Evolutionary conservation across 2,888 invertebrate genomes (phyloP).

Genomic region (Apamea sordens): DNA sequence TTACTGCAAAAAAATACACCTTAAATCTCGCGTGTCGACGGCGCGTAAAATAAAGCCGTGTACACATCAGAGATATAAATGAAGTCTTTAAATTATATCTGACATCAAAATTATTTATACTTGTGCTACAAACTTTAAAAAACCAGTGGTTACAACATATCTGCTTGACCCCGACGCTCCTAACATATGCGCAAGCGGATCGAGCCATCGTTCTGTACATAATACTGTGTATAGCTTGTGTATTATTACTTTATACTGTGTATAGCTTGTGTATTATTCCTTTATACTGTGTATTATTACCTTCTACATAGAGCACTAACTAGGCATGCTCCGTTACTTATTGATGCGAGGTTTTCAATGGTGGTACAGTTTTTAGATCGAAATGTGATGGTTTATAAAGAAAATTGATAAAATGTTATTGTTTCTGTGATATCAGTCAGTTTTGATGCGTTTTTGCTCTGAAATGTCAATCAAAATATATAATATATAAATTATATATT

Average conservation of each 20-base stretch:
- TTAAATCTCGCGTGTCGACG: not conserved
- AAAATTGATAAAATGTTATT: too few species aligned
- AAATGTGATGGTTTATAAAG: not conserved
- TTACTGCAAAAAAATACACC: not conserved
- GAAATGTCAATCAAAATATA: not conserved
- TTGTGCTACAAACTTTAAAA: not conserved
- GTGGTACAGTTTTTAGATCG: slow-evolving; percentile 26
- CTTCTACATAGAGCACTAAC: slow-evolving; percentile 51
- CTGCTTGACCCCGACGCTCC: slow-evolving; percentile 52
- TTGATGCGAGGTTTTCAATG: slow-evolving; percentile 8
- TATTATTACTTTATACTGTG: slow-evolving; percentile 40
- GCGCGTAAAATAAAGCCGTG: not conserved
- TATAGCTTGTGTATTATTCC: slow-evolving; percentile 44
- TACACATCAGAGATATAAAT: not conserved
- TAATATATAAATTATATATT: too few species aligned
- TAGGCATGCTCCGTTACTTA: slow-evolving; percentile 60
- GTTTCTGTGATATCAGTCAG: not conserved
- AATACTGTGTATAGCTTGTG: slow-evolving; percentile 53
- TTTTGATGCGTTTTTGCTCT: not conserved
- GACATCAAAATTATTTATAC: not conserved
- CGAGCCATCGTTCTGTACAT: slow-evolving; percentile 75
- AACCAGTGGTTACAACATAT: not conserved
- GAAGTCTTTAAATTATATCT: not conserved
- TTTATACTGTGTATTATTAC: slow-evolving; percentile 25
- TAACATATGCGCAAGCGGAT: slow-evolving; percentile 57